phyloP scores from a whole-genome alignment of 2,113 vertebrate genomes.

The Pluvialis apricaria region DNA sequence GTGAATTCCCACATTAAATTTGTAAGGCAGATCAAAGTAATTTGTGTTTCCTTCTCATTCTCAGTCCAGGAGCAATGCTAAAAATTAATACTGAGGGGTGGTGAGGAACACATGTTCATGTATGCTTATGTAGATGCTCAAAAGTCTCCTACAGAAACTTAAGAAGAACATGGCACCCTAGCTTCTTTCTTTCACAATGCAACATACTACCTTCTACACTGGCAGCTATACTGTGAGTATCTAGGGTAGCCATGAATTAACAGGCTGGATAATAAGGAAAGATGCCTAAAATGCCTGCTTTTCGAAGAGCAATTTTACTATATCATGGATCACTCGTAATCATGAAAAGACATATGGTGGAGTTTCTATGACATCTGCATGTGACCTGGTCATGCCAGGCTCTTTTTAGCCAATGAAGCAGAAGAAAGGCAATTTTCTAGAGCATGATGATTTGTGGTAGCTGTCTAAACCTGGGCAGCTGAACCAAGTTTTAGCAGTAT shows the following conservation, averaged over 20 bases:
- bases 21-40: background rate
- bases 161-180: background rate
- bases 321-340: background rate
- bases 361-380: background rate
- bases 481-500: background rate
- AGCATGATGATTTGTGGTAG: background rate
- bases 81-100: background rate
- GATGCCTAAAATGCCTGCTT: background rate
- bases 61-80: background rate
- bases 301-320: background rate
- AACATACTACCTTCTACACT: background rate
- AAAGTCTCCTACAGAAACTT: background rate
- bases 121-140: background rate
- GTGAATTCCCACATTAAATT: background rate
- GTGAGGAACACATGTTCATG: background rate
- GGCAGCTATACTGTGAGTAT: background rate
- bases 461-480: background rate
- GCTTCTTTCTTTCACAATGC: background rate
- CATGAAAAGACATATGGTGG: background rate
- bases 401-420: background rate
- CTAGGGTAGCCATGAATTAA: background rate
- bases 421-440: background rate
- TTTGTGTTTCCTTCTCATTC: background rate
- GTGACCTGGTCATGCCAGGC: background rate
- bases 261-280: background rate